Evolutionary conservation across 2,888 invertebrate species (phyloP), one percentile per base, ranked within the genome.

Genomic region (Drosophila putrida): DNA sequence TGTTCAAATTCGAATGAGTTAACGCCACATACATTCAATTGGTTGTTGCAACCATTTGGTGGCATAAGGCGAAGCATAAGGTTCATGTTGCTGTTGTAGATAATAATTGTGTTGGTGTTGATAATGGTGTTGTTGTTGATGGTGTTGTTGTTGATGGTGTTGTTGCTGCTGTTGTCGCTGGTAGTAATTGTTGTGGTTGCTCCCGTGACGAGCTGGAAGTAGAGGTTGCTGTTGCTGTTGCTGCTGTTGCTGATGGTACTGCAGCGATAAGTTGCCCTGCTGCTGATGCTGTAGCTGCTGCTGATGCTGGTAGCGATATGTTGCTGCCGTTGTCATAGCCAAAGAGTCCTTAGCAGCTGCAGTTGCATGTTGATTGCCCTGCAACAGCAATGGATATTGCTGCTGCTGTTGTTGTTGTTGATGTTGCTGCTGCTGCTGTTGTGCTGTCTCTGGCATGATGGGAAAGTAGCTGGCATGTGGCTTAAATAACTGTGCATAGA

Each of bases 391-490:
- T 39, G 54, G 43, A 61, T 61, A 53, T 13, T 60, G 53, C 20
- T 61, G 60, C 9, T 53, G 60, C 15, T 60, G 53, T 10, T 61
- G 60, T 11, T 53, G 69, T 6, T 39, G 49, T 4, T 28, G 28
- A 8, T 47, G 58, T 6, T 50, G 41, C 11, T 36, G 54, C 0
- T 20, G 58, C 10, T 49, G 54, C n/a, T 70, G 62, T 2, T 62
- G 64, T 28, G 41, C 11, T 13, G 67, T 36, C 46, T 85, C 84
- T 31, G 81, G 82, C 0, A 81, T 79, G 1, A 87, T 82, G 9
- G 90, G 90, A 58, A 90, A 90, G 47, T 90, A 90, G 15, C 87
- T 78, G 1, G 89, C 90, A 63, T 88, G 81, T 2, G 86, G 80
- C 11, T 80, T 80, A 44, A 68, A 76, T 43, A 71, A 58, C 38